A percentile compares a stretch with the other conserved stretches of the same genome.
Evolutionary conservation across 2,797 vertebrate genomes (phyloP).

Genomic region (Nannoperca obscura): DNA sequence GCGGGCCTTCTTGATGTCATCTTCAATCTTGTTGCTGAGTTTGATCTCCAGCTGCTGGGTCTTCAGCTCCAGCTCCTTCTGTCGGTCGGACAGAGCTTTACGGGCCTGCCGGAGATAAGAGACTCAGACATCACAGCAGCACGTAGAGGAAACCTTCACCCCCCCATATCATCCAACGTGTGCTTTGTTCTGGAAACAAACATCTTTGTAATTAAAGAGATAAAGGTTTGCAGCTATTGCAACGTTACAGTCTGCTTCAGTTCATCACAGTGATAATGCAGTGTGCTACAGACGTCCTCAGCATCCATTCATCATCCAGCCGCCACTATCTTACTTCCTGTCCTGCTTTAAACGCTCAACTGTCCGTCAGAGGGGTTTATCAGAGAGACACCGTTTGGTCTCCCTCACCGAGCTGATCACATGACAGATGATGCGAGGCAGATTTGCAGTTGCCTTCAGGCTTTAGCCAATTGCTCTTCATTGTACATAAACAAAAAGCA

Average conservation of each 20-base stretch:
- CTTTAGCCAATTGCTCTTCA: constrained; percentile 41
- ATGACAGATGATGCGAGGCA: constrained; percentile 52
- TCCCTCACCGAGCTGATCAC: constrained; percentile 13
- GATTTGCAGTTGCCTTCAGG: constrained; percentile 52
- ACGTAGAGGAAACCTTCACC: not conserved
- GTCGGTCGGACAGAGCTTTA: constrained; percentile 93
- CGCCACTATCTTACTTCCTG: constrained; percentile 18
- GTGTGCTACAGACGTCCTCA: not conserved
- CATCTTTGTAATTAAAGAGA: not conserved
- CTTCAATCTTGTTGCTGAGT: constrained; percentile 95
- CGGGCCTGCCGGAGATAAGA: constrained; percentile 86
- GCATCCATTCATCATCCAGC: constrained; percentile 4
- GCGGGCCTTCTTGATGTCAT: constrained; percentile 98
- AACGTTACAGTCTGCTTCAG: constrained; percentile 6
- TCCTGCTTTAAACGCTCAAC: constrained; percentile 30
- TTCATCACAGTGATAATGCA: constrained; percentile 12
- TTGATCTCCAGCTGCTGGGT: constrained; percentile 97
- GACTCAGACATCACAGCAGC: constrained; percentile 10
- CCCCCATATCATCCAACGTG: not conserved
- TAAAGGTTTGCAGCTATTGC: constrained; percentile 4
- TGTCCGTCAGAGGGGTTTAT: constrained; percentile 18
- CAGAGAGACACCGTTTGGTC: constrained; percentile 17
- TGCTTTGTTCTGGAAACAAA: constrained; percentile 14
- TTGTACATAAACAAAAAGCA: constrained; percentile 59
- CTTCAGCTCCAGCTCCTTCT: constrained; percentile 97